Evolutionary conservation across 2,888 invertebrate genomes (phyloP), one percentile per base, ranked within the genome.

Genomic region (Spisula solida): DNA sequence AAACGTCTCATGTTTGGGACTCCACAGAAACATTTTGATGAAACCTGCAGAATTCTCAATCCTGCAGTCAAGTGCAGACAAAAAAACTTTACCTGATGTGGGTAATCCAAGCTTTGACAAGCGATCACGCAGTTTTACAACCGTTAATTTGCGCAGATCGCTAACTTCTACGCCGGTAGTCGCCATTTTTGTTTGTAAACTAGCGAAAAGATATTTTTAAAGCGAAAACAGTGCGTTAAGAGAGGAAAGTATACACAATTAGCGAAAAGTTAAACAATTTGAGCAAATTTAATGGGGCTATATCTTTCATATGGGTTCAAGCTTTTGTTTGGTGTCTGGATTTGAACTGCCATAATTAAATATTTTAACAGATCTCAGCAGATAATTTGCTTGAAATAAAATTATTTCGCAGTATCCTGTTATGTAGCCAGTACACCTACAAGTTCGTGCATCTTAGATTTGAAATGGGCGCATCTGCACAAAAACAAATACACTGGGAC

Each of bases 131-230:
- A 94, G 88, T 51, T 94, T 93, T 34, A 94, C 94, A 75, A 94
- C 94, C 80, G 93, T 93, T 47, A 94, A 90, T 89, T 93, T 93
- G 79, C 93, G 90, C 56, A 93, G 89, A 88, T 93, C 93, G 29
- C 90, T 92, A 8, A 92, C 55, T 79, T 94, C 87, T n/a, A 86
- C 85, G 75, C 88, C 86, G 78, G 90, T 48, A 82, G 90, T 55
- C 92, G 87, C 89, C 89, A 89, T 90, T 1, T 90, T 88, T 88
- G 78, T 84, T 20, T 34, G 60, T 66, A 66, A 66, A 66, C 60
- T 25, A 66, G 25, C 60, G 60, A 66, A n/a, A 66, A 66, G 60
- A 25, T 25, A n/a, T 66, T 25, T 5, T 66, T 66, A 4, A 25
- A 66, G 60, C 25, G n/a, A 12, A 66, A 66, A 66, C 25, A 66